Evolutionary conservation across 2,888 invertebrate species (phyloP).

Genomic region (Cataglyphis livida): DNA sequence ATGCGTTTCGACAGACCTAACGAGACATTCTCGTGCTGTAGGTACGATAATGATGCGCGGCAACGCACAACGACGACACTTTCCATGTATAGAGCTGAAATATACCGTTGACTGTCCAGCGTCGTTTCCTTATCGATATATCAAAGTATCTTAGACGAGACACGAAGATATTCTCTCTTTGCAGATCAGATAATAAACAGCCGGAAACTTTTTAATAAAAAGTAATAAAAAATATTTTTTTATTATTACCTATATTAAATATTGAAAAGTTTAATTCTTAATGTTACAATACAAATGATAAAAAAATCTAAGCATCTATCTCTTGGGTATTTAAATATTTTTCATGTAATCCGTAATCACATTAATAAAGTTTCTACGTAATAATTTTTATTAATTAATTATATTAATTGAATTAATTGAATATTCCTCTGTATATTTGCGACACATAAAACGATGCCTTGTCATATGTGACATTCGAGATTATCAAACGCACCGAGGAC

Average conservation of each 20-base stretch:
- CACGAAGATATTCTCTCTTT: constrained; percentile 5
- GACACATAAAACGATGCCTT: not conserved
- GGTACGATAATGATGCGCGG: constrained; percentile 43
- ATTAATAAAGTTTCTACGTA: not conserved
- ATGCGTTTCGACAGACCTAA: constrained; percentile 62
- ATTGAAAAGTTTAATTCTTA: not conserved
- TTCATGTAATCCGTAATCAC: too few relatives aligned
- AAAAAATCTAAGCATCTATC: not conserved
- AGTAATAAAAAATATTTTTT: not conserved
- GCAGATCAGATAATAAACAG: constrained; percentile 10
- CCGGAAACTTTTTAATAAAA: constrained; percentile 12
- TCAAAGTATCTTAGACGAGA: constrained; percentile 23
- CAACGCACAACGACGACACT: constrained; percentile 53
- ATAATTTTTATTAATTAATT: not conserved
- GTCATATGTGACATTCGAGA: not conserved
- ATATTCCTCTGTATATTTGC: not conserved
- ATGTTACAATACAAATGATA: not conserved
- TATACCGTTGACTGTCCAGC: constrained; percentile 60
- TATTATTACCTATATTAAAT: not conserved
- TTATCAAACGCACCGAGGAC: constrained; percentile 14
- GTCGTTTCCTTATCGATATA: constrained; percentile 56
- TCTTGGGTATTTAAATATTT: not conserved
- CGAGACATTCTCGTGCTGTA: constrained; percentile 66
- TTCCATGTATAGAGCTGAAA: constrained; percentile 28
- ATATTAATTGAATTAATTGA: not conserved